Base-by-base conservation (phyloP, 2,797 vertebrate genomes). In the Vireo griseus region DNA sequence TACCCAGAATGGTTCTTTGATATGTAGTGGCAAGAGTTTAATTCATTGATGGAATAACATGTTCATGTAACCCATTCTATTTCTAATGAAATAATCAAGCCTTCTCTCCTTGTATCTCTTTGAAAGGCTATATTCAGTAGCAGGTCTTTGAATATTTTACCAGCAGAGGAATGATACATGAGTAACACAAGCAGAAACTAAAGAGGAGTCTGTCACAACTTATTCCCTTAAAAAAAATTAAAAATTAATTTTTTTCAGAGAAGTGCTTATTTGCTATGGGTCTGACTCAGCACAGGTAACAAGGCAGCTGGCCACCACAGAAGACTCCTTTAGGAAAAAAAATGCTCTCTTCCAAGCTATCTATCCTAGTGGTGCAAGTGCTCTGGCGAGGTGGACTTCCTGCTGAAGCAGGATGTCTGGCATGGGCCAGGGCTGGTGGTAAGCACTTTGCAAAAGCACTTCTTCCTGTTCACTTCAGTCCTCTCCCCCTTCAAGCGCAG, bases 1-100 rank as follows among this genome's bases (percentile, higher is more conserved):
- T 71, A 91, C 47, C 35, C 72, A 37, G 88, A 92, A 88, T 71
- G 6, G 12, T 83, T 86, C 86, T 92, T 87, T 89, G 75, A 72
- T 83, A 89, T 40, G 52, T 45, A 67, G 68, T 65, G 85, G 54
- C 51, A 94, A 77, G 77, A 11, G 8, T 88, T 66, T 37, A 78
- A 86, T 40, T 69, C 86, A 72, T 29, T 57, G 22, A 57, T 17
- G 26, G 57, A 71, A 65, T 57, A 91, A 51, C 33, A 45, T 57
- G 79, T 82, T 73, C 35, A 29, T 63, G 37, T 63, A 86, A 42
- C 29, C 19, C 5, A 0, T 85, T 45, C n/a, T 84, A 37, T 31
- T 45, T 12, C 10, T 90, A 26, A 79, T 37, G 21, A 82, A 75
- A 78, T 47, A 75, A 84, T 78, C 47, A 66, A 66, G 24, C 0